Base-by-base conservation (phyloP, 1,140 invertebrate genomes). In the Aphelinus atriplicis region DNA sequence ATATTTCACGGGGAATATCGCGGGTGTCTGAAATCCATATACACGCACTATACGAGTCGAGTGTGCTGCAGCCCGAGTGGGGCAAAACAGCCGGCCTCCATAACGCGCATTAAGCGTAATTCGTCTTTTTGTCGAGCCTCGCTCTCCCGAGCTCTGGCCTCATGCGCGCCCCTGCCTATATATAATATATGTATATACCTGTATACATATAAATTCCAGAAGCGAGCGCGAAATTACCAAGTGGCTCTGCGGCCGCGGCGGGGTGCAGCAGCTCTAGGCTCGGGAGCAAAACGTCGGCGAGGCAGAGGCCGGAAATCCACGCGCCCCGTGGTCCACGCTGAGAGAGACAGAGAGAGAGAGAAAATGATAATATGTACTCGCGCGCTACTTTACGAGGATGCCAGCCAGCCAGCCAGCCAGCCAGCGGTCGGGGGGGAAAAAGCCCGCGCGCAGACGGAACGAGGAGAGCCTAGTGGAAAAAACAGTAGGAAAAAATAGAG, bases 141-240 rank as follows among this genome's bases (percentile, higher is more conserved):
- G 2, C 1, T 42, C 10, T 46, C n/a, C 3, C 6, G 57, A 26
- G 26, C 26, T 26, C 26, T 26, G 26, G 26, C 26, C 26, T 26
- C 26, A 26, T 26, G 26, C 26, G 26, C 26, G 26, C 26, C 26
- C 26, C 26, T 26, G 26, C 26, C 26, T 26, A 26, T 26, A 26
- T 26, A 26, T 26, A 26, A 26, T 62, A 47, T 10, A 57, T 57
- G 26, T 57, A 57, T 57, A 57, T 57, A 57, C 3, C 4, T 42
- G n/a, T 10, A 9, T 50, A 50, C 53, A 26, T 57, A 65, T 73
- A 26, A 26, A 26, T 26, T 66, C 64, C 56, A 43, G 42, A 68
- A 74, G 72, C n/a, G 53, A 46, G 60, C 60, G 46, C 47, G 51
- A 65, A 75, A 65, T 75, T 75, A 70, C 61, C 48, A 65, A 75